Evolutionary conservation across 1,140 invertebrate species (phyloP), one percentile per base, ranked within the genome.

Genomic region (Littorina saxatilis): DNA sequence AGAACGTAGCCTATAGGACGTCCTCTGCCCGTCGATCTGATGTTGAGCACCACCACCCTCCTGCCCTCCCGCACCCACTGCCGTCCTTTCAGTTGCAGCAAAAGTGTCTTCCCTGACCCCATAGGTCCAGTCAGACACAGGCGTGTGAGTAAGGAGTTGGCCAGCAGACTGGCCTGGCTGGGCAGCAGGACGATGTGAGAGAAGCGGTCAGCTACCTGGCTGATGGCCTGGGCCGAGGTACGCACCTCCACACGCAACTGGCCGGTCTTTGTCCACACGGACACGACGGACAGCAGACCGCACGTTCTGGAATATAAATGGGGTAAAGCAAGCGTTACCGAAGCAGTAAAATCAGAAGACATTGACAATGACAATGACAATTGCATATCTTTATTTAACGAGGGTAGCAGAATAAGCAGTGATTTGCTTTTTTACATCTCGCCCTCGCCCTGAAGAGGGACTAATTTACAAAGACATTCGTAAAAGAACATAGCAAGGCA

Each of bases 151-250:
- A 52, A 37, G 50, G 50, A 11, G 5, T 58, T 17, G 43, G 74
- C 74, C 74, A 77, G 50, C 29, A 77, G 29, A 2, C 29, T 35
- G 29, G 74, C 50, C 50, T 77, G 74, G n/a, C 23, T 17, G 1
- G 74, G 74, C 74, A 77, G 35, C 50, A 77, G 52, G 29, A 77
- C 74, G 32, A 77, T 77, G 74, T 77, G 50, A 1, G 74, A 52
- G 27, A 77, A 50, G 0, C 74, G 74, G 9, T 35, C 15, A 9
- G 50, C 74, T 1, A 50, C 74, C 74, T 77, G 50, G 40, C 74
- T 47, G 2, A 61, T 29, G 35, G 74, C 74, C 74, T 77, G 74
- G 20, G n/a, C 35, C 23, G 1, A 29, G 32, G 74, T 39, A 15
- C 74, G 43, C 0, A 77, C 74, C 52, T 77, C 74, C 74, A 77